Percentiles rank a stretch among this genome's conserved stretches.
phyloP scores from a whole-genome alignment of 2,113 vertebrate species.

The Apteryx owenii region DNA sequence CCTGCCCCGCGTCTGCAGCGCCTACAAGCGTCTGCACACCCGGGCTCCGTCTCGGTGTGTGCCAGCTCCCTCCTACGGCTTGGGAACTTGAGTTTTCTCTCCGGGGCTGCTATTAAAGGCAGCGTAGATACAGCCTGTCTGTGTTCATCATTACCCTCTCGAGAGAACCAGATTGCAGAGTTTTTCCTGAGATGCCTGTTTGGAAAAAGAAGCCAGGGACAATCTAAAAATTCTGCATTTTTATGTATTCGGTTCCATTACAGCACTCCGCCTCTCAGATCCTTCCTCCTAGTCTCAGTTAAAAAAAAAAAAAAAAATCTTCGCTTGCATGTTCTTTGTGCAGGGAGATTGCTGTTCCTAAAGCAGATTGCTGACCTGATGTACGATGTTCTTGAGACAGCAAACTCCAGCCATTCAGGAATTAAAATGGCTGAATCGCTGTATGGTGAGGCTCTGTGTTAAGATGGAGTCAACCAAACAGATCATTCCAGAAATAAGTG shows the following conservation, averaged over 20 bases:
- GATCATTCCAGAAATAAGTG: not conserved
- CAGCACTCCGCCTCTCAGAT: not conserved
- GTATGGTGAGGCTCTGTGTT: not conserved
- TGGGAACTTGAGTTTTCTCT: not conserved
- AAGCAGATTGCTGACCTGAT: not conserved
- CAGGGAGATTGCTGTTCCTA: not conserved
- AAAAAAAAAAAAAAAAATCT: not conserved
- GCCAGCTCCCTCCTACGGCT: not conserved
- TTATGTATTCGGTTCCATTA: not conserved
- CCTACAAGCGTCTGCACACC: not conserved
- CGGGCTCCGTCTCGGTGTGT: not conserved
- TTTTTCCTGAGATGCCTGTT: conserved; percentile 10
- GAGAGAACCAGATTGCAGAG: not conserved
- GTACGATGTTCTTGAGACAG: not conserved
- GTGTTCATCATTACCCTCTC: not conserved
- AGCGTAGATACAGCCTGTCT: not conserved
- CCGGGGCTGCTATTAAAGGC: not conserved
- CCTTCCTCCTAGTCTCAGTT: not conserved
- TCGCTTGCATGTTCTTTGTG: not conserved
- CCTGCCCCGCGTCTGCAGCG: not conserved
- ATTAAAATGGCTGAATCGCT: conserved; percentile 39
- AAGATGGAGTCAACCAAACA: conserved; percentile 51
- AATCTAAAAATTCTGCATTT: not conserved
- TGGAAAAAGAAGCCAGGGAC: not conserved
- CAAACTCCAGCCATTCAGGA: not conserved